Evolutionary conservation across 1,140 invertebrate species (phyloP).

Genomic region (Drosophila bifasciata): DNA sequence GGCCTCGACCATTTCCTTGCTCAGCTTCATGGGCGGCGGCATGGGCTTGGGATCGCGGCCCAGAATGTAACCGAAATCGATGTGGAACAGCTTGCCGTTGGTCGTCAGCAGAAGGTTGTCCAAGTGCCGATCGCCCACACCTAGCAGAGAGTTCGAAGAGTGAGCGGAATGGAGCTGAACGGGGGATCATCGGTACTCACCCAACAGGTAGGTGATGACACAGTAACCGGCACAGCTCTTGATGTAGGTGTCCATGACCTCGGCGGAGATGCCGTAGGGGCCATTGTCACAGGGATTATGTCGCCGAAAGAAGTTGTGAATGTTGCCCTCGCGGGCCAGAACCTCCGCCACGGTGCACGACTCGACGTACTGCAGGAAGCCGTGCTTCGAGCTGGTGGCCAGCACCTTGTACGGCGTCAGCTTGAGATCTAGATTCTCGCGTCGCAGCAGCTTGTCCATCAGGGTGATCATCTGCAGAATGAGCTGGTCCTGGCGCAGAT

Average conservation of each 20-base stretch:
- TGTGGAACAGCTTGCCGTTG: constrained; percentile 97
- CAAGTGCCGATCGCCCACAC: constrained; percentile 98
- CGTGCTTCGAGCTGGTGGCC: constrained; percentile 97
- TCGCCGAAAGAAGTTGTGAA: constrained; percentile 95
- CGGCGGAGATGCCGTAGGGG: constrained; percentile 94
- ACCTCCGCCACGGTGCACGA: constrained; percentile 97
- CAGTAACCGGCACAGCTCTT: constrained; percentile 99
- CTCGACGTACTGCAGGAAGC: constrained; percentile 99
- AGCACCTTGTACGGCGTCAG: constrained; percentile 96
- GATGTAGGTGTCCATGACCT: constrained; percentile 99
- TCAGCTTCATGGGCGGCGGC: constrained; percentile 99
- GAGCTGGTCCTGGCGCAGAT: constrained; percentile 99
- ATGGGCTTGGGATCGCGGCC: constrained; percentile 99
- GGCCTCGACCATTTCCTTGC: constrained; percentile 99
- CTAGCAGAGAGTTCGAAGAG: constrained; percentile 83
- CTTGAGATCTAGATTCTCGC: constrained; percentile 97
- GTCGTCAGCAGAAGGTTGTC: constrained; percentile 97
- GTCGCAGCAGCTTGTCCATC: constrained; percentile 97
- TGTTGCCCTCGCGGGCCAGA: constrained; percentile 92
- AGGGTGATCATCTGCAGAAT: constrained; percentile 98
- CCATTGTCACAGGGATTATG: constrained; percentile 94
- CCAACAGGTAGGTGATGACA: constrained; percentile 98
- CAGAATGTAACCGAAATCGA: constrained; percentile 99
- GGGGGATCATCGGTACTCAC: constrained; percentile 65
- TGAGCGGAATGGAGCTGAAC: background rate